Conservation (phyloP, 2,888 invertebrate species). For the Euzetes globulus region DNA sequence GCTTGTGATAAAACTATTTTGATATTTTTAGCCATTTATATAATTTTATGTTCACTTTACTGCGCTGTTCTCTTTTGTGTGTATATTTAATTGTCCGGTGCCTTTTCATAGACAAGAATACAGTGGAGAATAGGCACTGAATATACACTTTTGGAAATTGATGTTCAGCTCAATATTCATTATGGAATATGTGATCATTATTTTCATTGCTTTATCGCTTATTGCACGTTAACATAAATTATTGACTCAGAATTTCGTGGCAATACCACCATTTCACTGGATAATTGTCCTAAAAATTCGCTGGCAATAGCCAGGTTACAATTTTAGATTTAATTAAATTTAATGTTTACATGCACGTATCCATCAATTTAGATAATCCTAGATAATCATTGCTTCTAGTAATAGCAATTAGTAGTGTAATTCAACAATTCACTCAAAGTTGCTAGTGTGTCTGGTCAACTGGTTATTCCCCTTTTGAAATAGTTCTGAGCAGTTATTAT, state of each 20-base stretch:
- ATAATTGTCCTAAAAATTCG: background rate
- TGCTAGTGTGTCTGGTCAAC: no score
- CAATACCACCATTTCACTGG: background rate
- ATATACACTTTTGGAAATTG: background rate
- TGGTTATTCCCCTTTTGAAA: no score
- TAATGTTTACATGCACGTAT: no score
- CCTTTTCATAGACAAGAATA: background rate
- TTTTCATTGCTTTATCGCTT: constrained; percentile 12
- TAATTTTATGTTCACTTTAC: background rate
- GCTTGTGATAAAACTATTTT: background rate
- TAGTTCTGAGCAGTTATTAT: no score
- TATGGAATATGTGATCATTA: constrained; percentile 2
- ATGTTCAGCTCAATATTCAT: constrained; percentile 6
- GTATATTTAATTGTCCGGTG: background rate
- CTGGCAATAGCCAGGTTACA: no score
- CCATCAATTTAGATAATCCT: no score
- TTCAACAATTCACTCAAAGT: no score
- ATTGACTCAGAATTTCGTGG: background rate
- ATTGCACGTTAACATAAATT: background rate
- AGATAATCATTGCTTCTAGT: no score
- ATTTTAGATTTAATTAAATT: no score
- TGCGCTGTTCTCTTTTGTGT: no score
- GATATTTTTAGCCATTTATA: background rate
- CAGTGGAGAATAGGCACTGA: no score
- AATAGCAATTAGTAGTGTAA: no score